Base-by-base conservation (phyloP, 1,140 invertebrate species). In the Zeugodacus cucurbitae region DNA sequence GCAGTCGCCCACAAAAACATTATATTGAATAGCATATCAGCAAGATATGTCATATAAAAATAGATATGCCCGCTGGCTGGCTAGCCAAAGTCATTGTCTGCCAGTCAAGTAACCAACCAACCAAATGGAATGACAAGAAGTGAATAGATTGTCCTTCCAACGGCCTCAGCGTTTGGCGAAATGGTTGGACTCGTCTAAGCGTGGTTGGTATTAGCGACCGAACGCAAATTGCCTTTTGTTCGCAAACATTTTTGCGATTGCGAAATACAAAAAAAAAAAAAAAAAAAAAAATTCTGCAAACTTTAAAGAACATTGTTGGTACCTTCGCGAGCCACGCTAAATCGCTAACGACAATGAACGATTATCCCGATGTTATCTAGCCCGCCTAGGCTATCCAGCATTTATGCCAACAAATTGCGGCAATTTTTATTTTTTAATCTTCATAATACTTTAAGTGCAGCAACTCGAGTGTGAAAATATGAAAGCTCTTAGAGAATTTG, bases 31-130 rank as follows among this genome's bases (percentile, higher is more conserved):
- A 48, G 11, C 8, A 48, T n/a, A 82, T 22, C 44, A 82, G 74
- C 41, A 17, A 70, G 67, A 74, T 41, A 32, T 74, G 34, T 37
- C 67, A 74, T 37, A 74, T 41, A 34, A 14, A n/a, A 37, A 37
- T 82, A 82, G 37, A 82, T 29, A 82, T 82, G 41, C 37, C 41
- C 26, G 41, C 8, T 48, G 74, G 74, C 74, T 44, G 37, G 41
- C 74, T 82, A 26, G 74, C 74, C 74, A 48, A 82, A 26, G 37
- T 34, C 74, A 82, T 82, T 82, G 74, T 48, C n/a, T 82, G 74
- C 74, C 41, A 48, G 74, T 82, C 74, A 74, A 74, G 37, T 22
- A 74, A 41, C 70, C 34, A 74, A n/a, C 34, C 70, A 41, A n/a
- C 70, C 14, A 74, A 74, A 14, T 29, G 20, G 37, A 41, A 41